Base-by-base conservation (phyloP, 2,113 vertebrate species). In the Catharus fuscescens region DNA sequence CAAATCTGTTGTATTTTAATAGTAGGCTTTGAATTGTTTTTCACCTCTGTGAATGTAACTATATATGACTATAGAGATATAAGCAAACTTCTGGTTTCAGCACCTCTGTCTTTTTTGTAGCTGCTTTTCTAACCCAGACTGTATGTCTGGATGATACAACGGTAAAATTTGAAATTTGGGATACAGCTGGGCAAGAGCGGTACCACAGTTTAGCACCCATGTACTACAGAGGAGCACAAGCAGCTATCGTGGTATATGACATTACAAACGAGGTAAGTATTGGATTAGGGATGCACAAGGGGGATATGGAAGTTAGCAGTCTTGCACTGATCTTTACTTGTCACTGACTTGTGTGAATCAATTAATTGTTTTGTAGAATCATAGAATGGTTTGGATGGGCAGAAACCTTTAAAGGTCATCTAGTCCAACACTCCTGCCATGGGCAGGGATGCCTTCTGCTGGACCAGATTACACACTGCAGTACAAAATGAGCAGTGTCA, bases 151-250 rank as follows among this genome's bases (percentile, higher is more conserved):
- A 99, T 53, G 99, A 99, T 97, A 99, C 99, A 88, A 99, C 99
- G 7, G 99, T 99, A 97, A 99, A 99, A 97, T 99, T 99, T 98
- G 99, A 99, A 97, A 99, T 99, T 94, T 99, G 99, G 99, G 99
- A 99, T 96, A 99, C 99, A 92, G 99, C 99, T 86, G 99, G 99
- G 93, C 99, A 99, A 97, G 99, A 99, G 92, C 98, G 99, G 67
- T 99, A 99, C 97, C 99, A 99, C 97, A 99, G 99, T 97, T 98
- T 99, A 97, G 99, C 99, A 62, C 99, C 99, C 69, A 99, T 99
- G 99, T 99, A 99, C 98, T 99, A 99, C 98, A 98, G 99, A 98
- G 99, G 99, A 90, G 99, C 99, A 14, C 99, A 99, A 98, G 99
- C 99, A 38, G 99, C 99, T 96, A 99, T 99, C 76, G 99, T 99